A percentile compares a stretch with the other conserved stretches of the same genome.
phyloP scores from a whole-genome alignment of 2,797 vertebrate species.

The Tragopan temminckii region DNA sequence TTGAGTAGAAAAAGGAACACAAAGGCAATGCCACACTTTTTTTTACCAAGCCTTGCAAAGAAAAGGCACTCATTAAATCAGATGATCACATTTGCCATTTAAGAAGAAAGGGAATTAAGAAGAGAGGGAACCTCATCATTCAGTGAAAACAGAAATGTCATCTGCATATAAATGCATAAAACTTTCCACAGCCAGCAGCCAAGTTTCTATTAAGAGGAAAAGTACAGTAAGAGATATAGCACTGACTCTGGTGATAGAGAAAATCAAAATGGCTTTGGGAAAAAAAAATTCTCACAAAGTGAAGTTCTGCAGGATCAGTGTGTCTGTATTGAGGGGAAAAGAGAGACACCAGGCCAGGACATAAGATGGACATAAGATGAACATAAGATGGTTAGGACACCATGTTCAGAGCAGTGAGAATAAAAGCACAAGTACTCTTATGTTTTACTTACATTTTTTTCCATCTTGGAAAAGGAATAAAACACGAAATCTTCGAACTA shows the following conservation, averaged over 20 bases:
- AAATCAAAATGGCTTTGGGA: not conserved
- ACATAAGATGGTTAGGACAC: not conserved
- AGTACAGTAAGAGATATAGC: slow-evolving; percentile 4
- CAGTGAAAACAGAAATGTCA: slow-evolving; percentile 61
- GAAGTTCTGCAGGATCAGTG: not conserved
- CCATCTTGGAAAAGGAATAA: not conserved
- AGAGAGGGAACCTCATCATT: slow-evolving; percentile 48
- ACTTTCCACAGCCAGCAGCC: slow-evolving; percentile 11
- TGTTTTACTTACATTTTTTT: not conserved
- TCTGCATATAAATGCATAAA: slow-evolving; percentile 56
- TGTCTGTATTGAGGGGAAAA: not conserved
- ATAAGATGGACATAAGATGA: not conserved
- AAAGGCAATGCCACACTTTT: not conserved
- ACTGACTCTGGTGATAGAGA: not conserved
- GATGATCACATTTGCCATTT: slow-evolving; percentile 50
- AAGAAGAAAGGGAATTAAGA: slow-evolving; percentile 48
- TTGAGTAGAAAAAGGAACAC: not conserved
- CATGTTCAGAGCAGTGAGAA: not conserved
- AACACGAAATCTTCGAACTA: no score
- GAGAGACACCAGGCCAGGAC: not conserved
- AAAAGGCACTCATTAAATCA: slow-evolving; percentile 43
- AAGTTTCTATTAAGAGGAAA: slow-evolving; percentile 48
- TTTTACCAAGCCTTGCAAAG: not conserved
- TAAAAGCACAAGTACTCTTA: not conserved
- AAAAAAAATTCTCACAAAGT: not conserved